phyloP scores from a whole-genome alignment of 2,113 vertebrate species.

The Lethenteron camtschaticum region DNA sequence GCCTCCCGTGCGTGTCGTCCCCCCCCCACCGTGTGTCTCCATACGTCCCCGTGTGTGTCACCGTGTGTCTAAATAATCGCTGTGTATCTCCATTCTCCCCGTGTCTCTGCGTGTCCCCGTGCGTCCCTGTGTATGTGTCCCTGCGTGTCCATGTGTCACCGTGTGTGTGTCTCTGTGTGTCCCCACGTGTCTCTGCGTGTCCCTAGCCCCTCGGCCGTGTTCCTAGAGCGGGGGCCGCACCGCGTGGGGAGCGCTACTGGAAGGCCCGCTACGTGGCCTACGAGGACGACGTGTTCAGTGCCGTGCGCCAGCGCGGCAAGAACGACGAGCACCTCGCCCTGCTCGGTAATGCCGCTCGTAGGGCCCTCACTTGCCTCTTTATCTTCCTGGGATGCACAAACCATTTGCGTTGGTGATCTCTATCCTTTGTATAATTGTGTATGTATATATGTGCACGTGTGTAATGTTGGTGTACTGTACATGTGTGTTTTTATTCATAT shows the following conservation, averaged over 20 bases:
- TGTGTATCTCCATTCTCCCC: too few species aligned
- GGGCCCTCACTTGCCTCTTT: neutral
- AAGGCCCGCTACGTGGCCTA: constrained; percentile 64
- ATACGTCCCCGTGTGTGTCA: too few species aligned
- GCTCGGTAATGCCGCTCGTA: constrained; percentile 38
- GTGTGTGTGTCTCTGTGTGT: neutral
- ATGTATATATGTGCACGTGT: too few species aligned
- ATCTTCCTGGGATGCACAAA: neutral
- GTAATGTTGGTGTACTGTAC: too few species aligned
- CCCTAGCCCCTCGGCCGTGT: constrained; percentile 37
- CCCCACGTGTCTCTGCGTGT: neutral
- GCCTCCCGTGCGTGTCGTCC: too few species aligned
- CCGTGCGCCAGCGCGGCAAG: constrained; percentile 24
- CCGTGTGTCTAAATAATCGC: too few species aligned
- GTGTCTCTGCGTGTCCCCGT: too few species aligned
- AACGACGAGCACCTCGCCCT: constrained; percentile 61
- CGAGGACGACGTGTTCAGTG: constrained; percentile 42
- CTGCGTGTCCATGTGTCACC: too few species aligned
- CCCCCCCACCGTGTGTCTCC: too few species aligned
- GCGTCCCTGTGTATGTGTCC: too few species aligned
- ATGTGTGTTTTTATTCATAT: too few species aligned
- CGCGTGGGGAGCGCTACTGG: constrained; percentile 62
- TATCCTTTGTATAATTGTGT: too few species aligned
- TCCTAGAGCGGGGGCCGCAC: constrained; percentile 40
- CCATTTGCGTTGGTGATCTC: neutral